Evolutionary conservation across 2,113 vertebrate species (phyloP).

Genomic region (Collichthys lucidus): DNA sequence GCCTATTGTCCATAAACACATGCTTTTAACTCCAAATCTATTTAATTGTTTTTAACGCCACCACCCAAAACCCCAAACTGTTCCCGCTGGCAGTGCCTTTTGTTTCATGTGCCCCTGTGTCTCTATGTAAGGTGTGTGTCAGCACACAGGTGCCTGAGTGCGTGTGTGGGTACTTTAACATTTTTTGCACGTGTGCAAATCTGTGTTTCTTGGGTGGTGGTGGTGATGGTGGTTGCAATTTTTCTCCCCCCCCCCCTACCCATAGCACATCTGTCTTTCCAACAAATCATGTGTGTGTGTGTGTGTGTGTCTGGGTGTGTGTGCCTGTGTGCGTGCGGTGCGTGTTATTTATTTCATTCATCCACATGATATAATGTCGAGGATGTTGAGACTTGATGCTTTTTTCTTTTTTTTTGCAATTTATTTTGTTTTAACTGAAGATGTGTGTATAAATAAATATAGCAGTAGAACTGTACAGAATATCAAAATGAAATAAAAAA

Average conservation of each 20-base stretch:
- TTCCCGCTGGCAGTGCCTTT: constrained; percentile 85
- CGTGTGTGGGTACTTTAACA: constrained; percentile 29
- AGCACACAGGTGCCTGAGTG: constrained; percentile 61
- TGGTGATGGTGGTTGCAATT: constrained; percentile 18
- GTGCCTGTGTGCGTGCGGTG: constrained; percentile 14
- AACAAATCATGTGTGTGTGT: constrained; percentile 6
- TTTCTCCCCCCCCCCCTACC: background rate
- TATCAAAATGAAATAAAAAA: constrained; percentile 80
- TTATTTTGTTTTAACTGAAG: constrained; percentile 73
- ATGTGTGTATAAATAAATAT: constrained; percentile 73
- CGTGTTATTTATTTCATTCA: constrained; percentile 83
- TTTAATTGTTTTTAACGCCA: background rate
- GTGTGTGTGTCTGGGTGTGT: constrained; percentile 8
- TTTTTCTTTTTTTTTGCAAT: constrained; percentile 55
- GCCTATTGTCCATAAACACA: constrained; percentile 63
- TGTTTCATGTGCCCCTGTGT: constrained; percentile 68
- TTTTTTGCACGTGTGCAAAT: constrained; percentile 51
- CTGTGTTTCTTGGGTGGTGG: constrained; percentile 47
- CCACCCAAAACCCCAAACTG: constrained; percentile 56
- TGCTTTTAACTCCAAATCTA: constrained; percentile 18
- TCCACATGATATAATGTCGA: constrained; percentile 53
- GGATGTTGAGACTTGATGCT: constrained; percentile 73
- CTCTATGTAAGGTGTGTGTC: constrained; percentile 44
- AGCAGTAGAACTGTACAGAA: constrained; percentile 82
- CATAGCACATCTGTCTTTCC: constrained; percentile 27